Conservation (phyloP, 1,140 invertebrate species). For the Neodiprion lecontei region DNA sequence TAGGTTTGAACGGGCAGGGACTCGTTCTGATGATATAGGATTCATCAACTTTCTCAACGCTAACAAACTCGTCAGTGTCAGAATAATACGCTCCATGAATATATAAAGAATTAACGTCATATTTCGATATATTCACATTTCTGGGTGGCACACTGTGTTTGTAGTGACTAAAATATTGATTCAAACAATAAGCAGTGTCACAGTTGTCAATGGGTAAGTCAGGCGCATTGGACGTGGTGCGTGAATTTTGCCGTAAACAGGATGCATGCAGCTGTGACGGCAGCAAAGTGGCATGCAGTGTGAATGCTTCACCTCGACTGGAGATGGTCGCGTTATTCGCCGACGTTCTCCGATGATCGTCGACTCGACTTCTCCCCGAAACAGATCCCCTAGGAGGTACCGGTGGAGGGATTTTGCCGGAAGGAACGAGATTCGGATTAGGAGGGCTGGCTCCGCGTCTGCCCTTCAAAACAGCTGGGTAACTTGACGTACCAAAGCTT, state of each 20-base stretch:
- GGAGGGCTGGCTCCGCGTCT: slow-evolving; percentile 56
- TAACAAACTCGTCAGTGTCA: slow-evolving; percentile 53
- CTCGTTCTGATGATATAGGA: slow-evolving; percentile 51
- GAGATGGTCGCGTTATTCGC: slow-evolving; percentile 40
- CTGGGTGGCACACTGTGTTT: too few relatives aligned
- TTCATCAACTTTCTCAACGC: slow-evolving; percentile 44
- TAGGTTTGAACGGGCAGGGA: slow-evolving; percentile 50
- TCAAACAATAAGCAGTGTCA: background rate
- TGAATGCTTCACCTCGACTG: slow-evolving; percentile 54
- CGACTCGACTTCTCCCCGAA: slow-evolving; percentile 33
- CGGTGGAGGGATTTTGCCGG: slow-evolving; percentile 75
- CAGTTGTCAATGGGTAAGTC: background rate
- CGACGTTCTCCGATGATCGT: slow-evolving; percentile 30
- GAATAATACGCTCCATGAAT: background rate
- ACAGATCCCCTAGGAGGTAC: slow-evolving; percentile 79
- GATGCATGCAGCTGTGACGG: slow-evolving; percentile 5
- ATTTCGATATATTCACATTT: background rate
- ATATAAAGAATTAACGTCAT: background rate
- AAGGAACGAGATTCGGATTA: slow-evolving; percentile 52
- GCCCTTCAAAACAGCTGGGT: slow-evolving; percentile 78
- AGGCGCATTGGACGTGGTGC: background rate
- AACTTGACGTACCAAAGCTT: slow-evolving; percentile 57
- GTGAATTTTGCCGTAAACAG: background rate
- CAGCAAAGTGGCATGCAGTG: slow-evolving; percentile 42
- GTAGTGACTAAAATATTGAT: too few relatives aligned